A percentile compares a stretch with the other conserved stretches of the same genome.
These are phyloP conservation scores for Marmota monax DNA, from an alignment of 2,113 vertebrate species.

Conservation along the genomic window DNA sequence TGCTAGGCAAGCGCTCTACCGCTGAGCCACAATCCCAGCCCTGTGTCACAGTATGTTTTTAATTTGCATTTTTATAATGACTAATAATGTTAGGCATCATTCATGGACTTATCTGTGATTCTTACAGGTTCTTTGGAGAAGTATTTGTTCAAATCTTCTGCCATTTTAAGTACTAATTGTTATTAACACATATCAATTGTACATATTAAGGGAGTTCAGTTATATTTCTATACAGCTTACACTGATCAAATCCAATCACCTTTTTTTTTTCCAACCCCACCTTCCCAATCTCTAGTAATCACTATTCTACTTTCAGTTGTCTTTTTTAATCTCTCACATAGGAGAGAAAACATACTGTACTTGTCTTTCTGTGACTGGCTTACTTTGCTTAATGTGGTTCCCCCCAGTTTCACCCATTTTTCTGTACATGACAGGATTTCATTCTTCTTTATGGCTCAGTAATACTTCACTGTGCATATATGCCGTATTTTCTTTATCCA, in stretches of 20 bases:
- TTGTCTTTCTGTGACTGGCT: not conserved
- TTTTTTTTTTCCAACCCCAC: not conserved
- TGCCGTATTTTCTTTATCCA: not conserved
- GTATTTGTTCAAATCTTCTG: not conserved
- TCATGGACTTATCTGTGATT: not conserved
- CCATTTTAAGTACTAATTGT: not conserved
- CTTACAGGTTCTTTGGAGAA: not conserved
- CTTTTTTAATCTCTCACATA: not conserved
- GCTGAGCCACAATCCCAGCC: too few species aligned
- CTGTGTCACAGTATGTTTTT: not conserved
- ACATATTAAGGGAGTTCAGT: not conserved
- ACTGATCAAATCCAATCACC: not conserved
- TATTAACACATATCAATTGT: not conserved
- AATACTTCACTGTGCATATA: not conserved
- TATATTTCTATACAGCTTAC: not conserved
- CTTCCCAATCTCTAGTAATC: not conserved
- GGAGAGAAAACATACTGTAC: not conserved
- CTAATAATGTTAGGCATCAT: not conserved
- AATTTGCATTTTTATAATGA: not conserved
- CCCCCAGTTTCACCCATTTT: not conserved
- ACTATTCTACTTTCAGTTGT: not conserved
- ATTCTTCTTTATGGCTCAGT: not conserved
- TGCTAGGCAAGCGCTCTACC: too few species aligned
- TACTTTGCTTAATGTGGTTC: not conserved
- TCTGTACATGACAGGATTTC: not conserved